Conservation (phyloP, 2,888 invertebrate genomes). For the Dryomyza anilis region DNA sequence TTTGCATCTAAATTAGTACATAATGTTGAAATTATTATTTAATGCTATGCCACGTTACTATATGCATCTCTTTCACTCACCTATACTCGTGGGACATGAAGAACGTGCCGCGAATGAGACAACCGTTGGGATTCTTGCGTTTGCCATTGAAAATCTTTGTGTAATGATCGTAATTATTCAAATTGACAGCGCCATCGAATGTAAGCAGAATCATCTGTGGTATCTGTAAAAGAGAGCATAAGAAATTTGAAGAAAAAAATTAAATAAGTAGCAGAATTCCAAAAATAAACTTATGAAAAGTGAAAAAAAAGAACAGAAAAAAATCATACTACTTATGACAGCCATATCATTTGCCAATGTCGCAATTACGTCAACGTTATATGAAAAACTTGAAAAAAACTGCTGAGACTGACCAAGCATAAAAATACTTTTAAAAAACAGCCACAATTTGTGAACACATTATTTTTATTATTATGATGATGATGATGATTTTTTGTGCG, state of each 20-base stretch:
- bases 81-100: conserved; percentile 88
- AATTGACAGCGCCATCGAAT: conserved; percentile 91
- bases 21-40: not conserved
- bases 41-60: not conserved
- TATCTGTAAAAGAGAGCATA: conserved; percentile 69
- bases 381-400: too few species aligned
- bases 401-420: too few species aligned
- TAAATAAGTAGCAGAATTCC: not conserved
- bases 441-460: too few species aligned
- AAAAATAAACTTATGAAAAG: not conserved
- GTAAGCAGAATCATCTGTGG: conserved; percentile 93
- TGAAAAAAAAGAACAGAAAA: too few species aligned
- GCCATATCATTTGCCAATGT: too few species aligned
- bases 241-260: conserved; percentile 22
- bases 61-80: conserved; percentile 63
- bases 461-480: too few species aligned
- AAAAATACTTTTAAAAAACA: too few species aligned
- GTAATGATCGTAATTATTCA: conserved; percentile 89
- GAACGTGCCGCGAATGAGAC: conserved; percentile 88
- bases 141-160: conserved; percentile 81
- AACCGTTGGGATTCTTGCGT: conserved; percentile 86
- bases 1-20: not conserved
- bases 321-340: too few species aligned
- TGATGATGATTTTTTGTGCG: too few species aligned
- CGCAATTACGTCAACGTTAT: too few species aligned